phyloP scores from a whole-genome alignment of 2,888 invertebrate genomes.

The Andrena fulva region DNA sequence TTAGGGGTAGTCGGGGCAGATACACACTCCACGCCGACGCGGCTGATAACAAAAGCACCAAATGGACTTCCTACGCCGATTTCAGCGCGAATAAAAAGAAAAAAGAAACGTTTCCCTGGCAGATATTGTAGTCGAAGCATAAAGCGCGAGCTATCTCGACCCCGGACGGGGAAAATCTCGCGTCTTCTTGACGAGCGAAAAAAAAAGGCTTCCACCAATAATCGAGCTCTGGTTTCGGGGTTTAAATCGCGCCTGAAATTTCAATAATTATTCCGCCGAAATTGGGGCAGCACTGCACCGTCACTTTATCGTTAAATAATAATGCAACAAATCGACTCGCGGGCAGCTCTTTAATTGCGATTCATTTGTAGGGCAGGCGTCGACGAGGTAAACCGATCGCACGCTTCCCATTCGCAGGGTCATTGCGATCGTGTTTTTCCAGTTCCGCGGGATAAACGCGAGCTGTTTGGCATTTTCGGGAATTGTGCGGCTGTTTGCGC shows the following conservation, averaged over 20 bases:
- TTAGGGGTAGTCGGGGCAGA: conserved; percentile 26
- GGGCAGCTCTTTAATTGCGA: conserved; percentile 6
- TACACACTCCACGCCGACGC: conserved; percentile 6
- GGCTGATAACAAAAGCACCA: conserved; percentile 26
- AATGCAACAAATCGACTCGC: conserved; percentile 6
- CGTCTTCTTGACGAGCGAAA: background rate
- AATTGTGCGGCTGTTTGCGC: background rate
- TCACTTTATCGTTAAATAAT: conserved; percentile 20
- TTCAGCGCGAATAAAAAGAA: conserved; percentile 11
- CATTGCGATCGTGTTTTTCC: background rate
- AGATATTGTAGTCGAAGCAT: background rate
- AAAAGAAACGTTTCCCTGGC: background rate
- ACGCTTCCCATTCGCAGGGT: conserved; percentile 5
- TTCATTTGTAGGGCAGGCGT: conserved; percentile 12
- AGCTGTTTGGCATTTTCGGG: background rate
- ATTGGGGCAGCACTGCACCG: too few relatives aligned
- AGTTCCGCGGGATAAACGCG: conserved; percentile 13
- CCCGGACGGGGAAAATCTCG: background rate
- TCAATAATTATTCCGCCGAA: background rate
- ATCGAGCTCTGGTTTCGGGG: background rate
- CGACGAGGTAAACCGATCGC: conserved; percentile 1
- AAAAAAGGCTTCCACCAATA: background rate
- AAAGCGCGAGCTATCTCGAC: conserved; percentile 6
- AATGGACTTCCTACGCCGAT: conserved; percentile 23
- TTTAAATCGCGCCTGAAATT: background rate